Percentiles rank a stretch among this genome's conserved stretches.
Evolutionary conservation across 2,797 vertebrate genomes (phyloP).

Genomic region (Gastrophryne carolinensis): DNA sequence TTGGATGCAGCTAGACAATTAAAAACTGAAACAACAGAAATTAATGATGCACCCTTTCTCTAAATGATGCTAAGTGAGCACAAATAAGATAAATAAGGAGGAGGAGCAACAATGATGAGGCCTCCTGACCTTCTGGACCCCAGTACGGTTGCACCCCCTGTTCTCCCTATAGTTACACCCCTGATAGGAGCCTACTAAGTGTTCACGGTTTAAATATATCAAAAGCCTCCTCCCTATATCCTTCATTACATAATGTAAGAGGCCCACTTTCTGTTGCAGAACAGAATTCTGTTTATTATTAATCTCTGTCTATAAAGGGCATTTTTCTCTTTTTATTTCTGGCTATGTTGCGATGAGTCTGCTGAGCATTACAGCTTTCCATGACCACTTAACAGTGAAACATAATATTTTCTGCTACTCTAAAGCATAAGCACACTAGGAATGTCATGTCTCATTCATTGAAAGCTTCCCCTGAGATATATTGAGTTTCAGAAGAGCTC

Average conservation of each 20-base stretch:
- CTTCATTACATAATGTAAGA: not conserved
- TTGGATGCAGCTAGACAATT: too few relatives aligned
- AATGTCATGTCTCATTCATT: not conserved
- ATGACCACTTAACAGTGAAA: not conserved
- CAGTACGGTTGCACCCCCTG: too few relatives aligned
- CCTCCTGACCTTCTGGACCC: too few relatives aligned
- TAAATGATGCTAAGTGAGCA: too few relatives aligned
- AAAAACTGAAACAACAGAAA: too few relatives aligned
- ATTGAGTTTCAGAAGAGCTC: not conserved
- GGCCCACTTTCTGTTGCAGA: constrained; percentile 1
- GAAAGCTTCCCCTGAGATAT: not conserved
- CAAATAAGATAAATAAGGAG: too few relatives aligned
- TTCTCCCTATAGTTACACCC: too few relatives aligned
- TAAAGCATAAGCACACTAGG: not conserved
- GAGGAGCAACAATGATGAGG: too few relatives aligned
- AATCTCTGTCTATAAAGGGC: constrained; percentile 16
- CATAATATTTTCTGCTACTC: not conserved
- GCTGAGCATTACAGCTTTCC: not conserved
- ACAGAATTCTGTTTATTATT: constrained; percentile 16
- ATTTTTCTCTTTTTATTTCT: not conserved
- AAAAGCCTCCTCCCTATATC: not conserved
- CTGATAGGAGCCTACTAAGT: too few relatives aligned
- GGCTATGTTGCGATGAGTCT: not conserved
- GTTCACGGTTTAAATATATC: too few relatives aligned
- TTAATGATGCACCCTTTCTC: too few relatives aligned